A percentile compares a stretch with the other conserved stretches of the same genome.
Evolutionary conservation across 1,140 invertebrate species (phyloP).

Genomic region (Gryon sp.): DNA sequence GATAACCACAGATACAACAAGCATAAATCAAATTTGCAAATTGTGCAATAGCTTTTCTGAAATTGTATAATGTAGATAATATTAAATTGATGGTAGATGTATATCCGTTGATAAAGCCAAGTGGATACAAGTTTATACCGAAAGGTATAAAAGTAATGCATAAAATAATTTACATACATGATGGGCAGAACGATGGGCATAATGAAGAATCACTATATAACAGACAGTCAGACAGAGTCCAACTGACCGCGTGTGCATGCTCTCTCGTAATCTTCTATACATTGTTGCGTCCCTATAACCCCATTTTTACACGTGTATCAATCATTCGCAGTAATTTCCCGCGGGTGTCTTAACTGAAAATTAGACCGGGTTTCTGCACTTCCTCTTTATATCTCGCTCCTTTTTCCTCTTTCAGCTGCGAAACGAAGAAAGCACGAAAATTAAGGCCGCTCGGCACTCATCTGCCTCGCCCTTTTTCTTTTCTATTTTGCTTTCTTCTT

Average conservation of each 20-base stretch:
- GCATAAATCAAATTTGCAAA: no score
- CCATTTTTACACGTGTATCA: slow-evolving; percentile 69
- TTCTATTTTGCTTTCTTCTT: slow-evolving; percentile 19
- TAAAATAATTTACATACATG: slow-evolving; percentile 12
- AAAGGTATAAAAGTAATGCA: no score
- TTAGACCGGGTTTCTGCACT: slow-evolving; percentile 35
- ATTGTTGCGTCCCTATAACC: slow-evolving; percentile 28
- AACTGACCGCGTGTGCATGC: not conserved
- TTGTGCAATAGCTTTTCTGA: no score
- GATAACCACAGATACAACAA: no score
- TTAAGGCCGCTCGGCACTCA: slow-evolving; percentile 47
- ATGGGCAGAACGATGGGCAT: slow-evolving; percentile 25
- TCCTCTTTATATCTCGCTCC: slow-evolving; percentile 10
- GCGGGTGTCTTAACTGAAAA: slow-evolving; percentile 63
- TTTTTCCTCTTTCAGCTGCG: slow-evolving; percentile 3
- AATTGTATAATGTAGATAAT: no score
- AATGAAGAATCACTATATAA: slow-evolving; percentile 12
- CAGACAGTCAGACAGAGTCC: slow-evolving; percentile 26
- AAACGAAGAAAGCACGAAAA: slow-evolving; percentile 45
- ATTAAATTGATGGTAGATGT: not conserved
- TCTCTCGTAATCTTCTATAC: slow-evolving; percentile 9
- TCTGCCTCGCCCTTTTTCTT: slow-evolving; percentile 18
- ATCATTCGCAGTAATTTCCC: slow-evolving; percentile 75
- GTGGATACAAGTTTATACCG: not conserved
- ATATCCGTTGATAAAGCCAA: no score